Conservation (phyloP, 1,140 invertebrate genomes). For the Varroa destructor region DNA sequence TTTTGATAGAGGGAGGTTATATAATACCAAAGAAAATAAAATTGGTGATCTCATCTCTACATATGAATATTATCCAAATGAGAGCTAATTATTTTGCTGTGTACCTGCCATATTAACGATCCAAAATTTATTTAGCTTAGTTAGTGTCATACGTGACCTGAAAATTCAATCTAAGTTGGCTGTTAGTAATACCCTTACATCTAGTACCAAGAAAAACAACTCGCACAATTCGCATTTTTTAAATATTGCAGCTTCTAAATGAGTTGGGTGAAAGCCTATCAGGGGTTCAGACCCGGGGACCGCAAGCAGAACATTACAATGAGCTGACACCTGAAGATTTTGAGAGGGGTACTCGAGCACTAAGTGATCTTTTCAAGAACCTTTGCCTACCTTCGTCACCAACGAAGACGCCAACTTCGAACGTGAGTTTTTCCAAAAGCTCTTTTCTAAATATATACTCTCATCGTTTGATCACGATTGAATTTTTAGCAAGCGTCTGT, state of each 20-base stretch:
- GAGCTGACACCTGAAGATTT: conserved; percentile 11
- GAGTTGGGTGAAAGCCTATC: conserved; percentile 7
- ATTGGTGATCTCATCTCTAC: too few species aligned
- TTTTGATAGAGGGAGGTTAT: too few species aligned
- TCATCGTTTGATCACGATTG: neutral
- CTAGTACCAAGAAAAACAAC: too few species aligned
- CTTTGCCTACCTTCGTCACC: neutral
- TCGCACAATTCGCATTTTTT: neutral
- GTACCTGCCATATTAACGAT: too few species aligned
- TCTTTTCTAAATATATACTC: neutral
- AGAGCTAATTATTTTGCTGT: too few species aligned
- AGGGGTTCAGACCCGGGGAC: neutral
- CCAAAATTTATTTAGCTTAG: too few species aligned
- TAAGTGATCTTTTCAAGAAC: conserved; percentile 16
- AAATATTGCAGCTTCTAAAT: conserved; percentile 9
- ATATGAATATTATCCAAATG: too few species aligned
- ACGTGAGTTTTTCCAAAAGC: neutral
- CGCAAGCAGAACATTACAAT: conserved; percentile 5
- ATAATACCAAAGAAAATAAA: too few species aligned
- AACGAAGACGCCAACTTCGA: neutral
- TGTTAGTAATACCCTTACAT: too few species aligned
- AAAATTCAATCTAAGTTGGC: too few species aligned
- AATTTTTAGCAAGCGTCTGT: neutral
- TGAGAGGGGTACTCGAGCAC: neutral
- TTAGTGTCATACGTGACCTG: too few species aligned